These are phyloP conservation scores for Semnopithecus entellus DNA, from an alignment of 2,113 vertebrate genomes.

Conservation along the genomic window DNA sequence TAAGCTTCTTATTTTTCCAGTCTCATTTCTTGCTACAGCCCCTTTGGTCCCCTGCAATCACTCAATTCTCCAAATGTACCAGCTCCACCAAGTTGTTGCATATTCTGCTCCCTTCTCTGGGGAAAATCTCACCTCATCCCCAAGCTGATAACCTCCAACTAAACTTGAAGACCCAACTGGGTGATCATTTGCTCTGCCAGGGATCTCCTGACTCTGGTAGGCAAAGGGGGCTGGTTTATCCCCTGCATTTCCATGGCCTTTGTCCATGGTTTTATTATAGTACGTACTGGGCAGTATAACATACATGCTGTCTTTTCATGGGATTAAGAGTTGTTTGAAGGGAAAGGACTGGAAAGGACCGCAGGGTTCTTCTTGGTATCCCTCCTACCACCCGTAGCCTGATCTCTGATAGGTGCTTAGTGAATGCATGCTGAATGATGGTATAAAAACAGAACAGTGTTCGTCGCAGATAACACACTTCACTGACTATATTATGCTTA, in stretches of 20 bases:
- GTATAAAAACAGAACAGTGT: not conserved
- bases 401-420: not conserved
- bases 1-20: not conserved
- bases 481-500: not conserved
- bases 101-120: not conserved
- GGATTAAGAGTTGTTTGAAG: not conserved
- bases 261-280: not conserved
- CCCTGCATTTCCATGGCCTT: fast-evolving
- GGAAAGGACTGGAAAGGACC: not conserved
- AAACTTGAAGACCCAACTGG: not conserved
- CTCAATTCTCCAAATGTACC: not conserved
- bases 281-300: not conserved
- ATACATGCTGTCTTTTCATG: too few species aligned
- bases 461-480: not conserved
- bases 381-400: not conserved
- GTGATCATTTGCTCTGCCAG: too few species aligned
- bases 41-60: not conserved
- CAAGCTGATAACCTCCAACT: not conserved
- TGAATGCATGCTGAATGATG: not conserved
- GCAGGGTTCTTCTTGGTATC: not conserved
- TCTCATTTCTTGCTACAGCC: not conserved
- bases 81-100: not conserved
- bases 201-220: not conserved
- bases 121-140: not conserved
- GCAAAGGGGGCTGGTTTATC: not conserved